A percentile compares a stretch with the other conserved stretches of the same genome.
Evolutionary conservation across 1,140 invertebrate species (phyloP).

Genomic region (Rhysida immarginata): DNA sequence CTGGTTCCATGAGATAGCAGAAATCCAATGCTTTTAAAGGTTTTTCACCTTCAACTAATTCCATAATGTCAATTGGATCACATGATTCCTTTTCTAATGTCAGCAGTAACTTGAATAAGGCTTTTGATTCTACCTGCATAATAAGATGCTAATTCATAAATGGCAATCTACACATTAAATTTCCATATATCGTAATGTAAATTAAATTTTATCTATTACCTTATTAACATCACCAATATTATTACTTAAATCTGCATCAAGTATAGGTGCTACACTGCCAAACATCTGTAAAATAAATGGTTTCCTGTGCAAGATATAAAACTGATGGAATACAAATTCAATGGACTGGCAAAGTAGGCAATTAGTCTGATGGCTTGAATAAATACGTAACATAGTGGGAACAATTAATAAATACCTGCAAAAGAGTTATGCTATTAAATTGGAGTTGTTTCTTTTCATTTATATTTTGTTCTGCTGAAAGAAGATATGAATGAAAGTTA

Average conservation of each 20-base stretch:
- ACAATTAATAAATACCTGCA: constrained; percentile 91
- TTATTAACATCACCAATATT: constrained; percentile 72
- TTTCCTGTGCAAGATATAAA: constrained; percentile 95
- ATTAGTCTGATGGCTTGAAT: constrained; percentile 96
- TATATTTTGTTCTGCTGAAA: too few species aligned
- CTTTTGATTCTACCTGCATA: constrained; percentile 66
- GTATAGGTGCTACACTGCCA: constrained; percentile 86
- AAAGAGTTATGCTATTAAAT: too few species aligned
- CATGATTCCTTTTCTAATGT: constrained; percentile 72
- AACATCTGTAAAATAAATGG: constrained; percentile 99
- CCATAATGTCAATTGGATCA: constrained; percentile 87
- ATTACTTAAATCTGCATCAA: constrained; percentile 79
- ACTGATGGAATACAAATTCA: constrained; percentile 95
- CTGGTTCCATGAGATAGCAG: constrained; percentile 89
- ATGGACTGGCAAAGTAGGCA: constrained; percentile 84
- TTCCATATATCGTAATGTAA: too few species aligned
- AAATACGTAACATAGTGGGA: constrained; percentile 89
- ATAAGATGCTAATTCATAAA: too few species aligned
- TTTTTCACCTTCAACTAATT: constrained; percentile 88
- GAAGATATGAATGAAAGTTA: too few species aligned
- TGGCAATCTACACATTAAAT: too few species aligned
- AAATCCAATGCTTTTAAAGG: constrained; percentile 93
- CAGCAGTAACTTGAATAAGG: constrained; percentile 76
- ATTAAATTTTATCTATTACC: constrained; percentile 31
- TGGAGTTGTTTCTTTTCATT: too few species aligned